phyloP scores from a whole-genome alignment of 2,797 vertebrate genomes.

The Denticeps clupeoides region DNA sequence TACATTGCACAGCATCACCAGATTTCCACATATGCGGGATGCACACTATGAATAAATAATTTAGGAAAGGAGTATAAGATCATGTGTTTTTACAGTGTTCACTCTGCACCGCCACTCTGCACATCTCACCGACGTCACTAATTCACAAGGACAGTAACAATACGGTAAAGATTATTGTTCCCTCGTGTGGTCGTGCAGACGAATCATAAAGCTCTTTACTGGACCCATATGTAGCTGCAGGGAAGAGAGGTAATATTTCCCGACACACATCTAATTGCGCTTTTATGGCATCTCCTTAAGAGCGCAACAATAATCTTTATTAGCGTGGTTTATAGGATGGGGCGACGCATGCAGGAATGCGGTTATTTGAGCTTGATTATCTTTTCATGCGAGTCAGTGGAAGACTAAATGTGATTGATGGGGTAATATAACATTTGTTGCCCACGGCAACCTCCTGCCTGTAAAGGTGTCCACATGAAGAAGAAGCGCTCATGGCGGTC shows the following conservation, averaged over 20 bases:
- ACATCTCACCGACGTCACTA: no score
- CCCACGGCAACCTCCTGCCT: no score
- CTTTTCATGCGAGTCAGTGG: constrained; percentile 11
- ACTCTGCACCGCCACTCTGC: no score
- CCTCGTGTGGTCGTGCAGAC: constrained; percentile 9
- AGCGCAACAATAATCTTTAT: constrained; percentile 63
- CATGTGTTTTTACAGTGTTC: no score
- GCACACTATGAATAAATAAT: no score
- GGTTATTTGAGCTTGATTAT: constrained; percentile 14
- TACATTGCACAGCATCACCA: no score
- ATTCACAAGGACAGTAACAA: not conserved
- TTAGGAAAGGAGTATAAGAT: no score
- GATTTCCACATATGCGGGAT: no score
- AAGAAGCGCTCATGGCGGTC: not conserved
- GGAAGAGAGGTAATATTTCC: constrained; percentile 26
- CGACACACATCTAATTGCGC: constrained; percentile 56
- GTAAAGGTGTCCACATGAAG: no score
- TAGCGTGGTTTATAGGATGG: constrained; percentile 51
- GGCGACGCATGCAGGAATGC: not conserved
- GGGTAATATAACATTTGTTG: constrained; percentile 5
- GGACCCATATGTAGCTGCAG: constrained; percentile 5
- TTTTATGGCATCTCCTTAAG: constrained; percentile 53
- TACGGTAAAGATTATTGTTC: constrained; percentile 15
- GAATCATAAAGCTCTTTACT: constrained; percentile 21
- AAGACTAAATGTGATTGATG: constrained; percentile 15